Conservation (phyloP, 1,140 invertebrate species). For the Ceratina japonica region DNA sequence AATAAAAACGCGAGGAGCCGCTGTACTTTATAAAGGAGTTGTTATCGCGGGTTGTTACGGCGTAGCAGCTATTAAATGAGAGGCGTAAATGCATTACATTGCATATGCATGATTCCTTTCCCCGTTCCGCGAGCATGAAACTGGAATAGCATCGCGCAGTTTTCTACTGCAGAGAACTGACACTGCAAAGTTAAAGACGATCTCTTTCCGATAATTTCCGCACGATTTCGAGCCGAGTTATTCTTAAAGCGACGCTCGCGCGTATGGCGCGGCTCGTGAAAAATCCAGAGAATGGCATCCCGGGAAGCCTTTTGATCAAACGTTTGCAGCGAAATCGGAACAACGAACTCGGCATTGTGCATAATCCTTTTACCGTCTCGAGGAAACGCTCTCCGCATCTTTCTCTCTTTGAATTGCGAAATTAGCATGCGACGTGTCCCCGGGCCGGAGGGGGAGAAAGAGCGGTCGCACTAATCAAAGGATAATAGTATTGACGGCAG, state of each 20-base stretch:
- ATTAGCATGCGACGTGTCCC: constrained; percentile 18
- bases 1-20: constrained; percentile 16
- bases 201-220: neutral
- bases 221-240: neutral
- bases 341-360: too few species aligned
- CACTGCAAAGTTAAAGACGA: neutral
- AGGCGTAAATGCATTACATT: constrained; percentile 47
- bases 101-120: constrained; percentile 38
- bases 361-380: neutral
- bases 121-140: constrained; percentile 25
- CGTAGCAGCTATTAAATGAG: constrained; percentile 35
- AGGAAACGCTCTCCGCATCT: neutral
- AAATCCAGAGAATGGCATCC: neutral
- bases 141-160: constrained; percentile 7
- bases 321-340: neutral
- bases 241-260: too few species aligned
- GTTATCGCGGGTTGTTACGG: constrained; percentile 25
- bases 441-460: neutral
- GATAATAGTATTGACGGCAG: constrained; percentile 52
- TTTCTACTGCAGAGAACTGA: neutral
- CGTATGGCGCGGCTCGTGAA: neutral
- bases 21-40: constrained; percentile 24
- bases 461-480: constrained; percentile 50
- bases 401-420: constrained; percentile 17
- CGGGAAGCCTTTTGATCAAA: neutral